Evolutionary conservation across 2,797 vertebrate species (phyloP), one percentile per base, ranked within the genome.

Genomic region (Oophaga sylvatica): DNA sequence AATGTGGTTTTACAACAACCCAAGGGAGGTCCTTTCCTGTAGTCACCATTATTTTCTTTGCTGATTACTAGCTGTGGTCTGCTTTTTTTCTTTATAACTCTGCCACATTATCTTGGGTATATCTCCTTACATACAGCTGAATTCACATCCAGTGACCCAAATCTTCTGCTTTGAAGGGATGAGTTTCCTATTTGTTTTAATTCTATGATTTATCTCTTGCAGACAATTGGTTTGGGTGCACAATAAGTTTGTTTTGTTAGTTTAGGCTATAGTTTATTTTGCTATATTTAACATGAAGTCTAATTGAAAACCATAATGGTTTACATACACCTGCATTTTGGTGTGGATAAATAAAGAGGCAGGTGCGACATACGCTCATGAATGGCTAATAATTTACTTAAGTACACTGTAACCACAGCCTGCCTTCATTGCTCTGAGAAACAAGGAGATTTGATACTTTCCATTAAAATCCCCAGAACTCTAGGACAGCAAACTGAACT

Each of bases 341-440:
- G 35, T 68, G 31, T 59, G 56, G 20, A 70, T 41, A 31, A 31
- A 65, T 77, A 77, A 48, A 81, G 29, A 29, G 77, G 73, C 63
- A 79, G 60, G 56, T 84, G 26, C 45, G 65, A n/a, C 57, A 45
- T 26, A 80, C 15, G 79, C 57, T 60, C 76, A 83, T 88, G 83
- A 84, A 88, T 87, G 29, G 73, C 45, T 84, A 88, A 81, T 88
- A 53, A n/a, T 71, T 63, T 76, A 68, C 56, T 79, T 19, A 31
- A 45, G 70, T 62, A 26, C 65, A 80, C 82, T 63, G 82, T 80
- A 75, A 57, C 63, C 86, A 81, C 75, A 78, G 62, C 13, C 19
- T n/a, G n/a, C 73, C 19, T 75, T 41, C 19, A 19, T 29, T 48
- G 78, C 62, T 73, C 70, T 35, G 53, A 56, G 45, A 57, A 77